Conservation (phyloP, 1,140 invertebrate species). For the Listronotus bonariensis region DNA sequence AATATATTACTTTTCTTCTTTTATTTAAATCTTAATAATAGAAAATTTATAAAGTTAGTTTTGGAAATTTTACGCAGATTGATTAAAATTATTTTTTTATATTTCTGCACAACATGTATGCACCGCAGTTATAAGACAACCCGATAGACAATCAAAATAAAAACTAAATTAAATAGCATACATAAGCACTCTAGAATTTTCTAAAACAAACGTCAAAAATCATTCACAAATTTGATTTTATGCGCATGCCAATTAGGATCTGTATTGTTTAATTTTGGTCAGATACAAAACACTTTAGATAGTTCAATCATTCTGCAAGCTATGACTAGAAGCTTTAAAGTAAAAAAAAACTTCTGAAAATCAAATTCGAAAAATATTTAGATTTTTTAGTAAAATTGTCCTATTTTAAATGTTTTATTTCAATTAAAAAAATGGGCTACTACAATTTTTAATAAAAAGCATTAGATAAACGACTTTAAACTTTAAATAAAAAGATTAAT, state of each 20-base stretch:
- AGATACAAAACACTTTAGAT: constrained; percentile 35
- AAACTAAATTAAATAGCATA: constrained; percentile 41
- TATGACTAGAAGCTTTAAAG: no score
- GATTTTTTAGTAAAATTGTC: no score
- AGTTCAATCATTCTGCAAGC: constrained; percentile 50
- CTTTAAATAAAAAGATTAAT: no score
- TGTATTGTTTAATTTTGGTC: constrained; percentile 25
- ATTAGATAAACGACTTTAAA: no score
- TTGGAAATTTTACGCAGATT: no score
- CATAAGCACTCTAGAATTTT: constrained; percentile 45
- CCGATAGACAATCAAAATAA: not conserved
- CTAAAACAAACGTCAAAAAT: constrained; percentile 8
- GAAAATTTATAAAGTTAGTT: no score
- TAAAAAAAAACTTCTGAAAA: no score
- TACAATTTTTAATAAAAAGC: no score
- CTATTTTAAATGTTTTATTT: no score
- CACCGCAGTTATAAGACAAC: constrained; percentile 14
- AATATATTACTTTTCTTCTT: constrained; percentile 12
- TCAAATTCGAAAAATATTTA: no score
- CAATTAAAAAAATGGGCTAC: no score
- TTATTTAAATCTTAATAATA: no score
- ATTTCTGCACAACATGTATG: constrained; percentile 44
- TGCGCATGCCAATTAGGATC: constrained; percentile 45
- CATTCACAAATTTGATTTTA: constrained; percentile 30
- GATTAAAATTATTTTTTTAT: not conserved